These are phyloP conservation scores for Leucozona laternaria DNA, from an alignment of 2,888 invertebrate genomes.

Conservation along the genomic window DNA sequence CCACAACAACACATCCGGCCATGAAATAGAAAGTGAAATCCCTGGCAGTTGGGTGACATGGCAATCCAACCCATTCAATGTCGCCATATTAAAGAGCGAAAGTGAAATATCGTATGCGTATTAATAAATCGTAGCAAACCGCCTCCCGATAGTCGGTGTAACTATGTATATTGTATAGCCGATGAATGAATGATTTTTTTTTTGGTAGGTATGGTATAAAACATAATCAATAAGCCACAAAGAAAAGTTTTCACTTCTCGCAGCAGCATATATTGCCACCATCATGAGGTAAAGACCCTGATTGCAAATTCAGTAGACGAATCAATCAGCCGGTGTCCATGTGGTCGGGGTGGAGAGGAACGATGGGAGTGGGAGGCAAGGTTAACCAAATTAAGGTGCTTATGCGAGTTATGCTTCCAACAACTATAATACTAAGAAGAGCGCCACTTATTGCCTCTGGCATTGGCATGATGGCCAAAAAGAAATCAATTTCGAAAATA, in stretches of 20 bases:
- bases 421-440: conserved; percentile 4
- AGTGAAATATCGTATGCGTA: conserved; percentile 57
- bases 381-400: conserved; percentile 8
- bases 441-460: conserved; percentile 12
- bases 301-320: conserved; percentile 65
- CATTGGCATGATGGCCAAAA: conserved; percentile 45
- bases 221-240: conserved; percentile 37
- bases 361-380: conserved; percentile 8
- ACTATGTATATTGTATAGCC: not conserved
- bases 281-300: conserved; percentile 26
- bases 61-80: conserved; percentile 32
- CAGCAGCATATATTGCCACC: conserved; percentile 58
- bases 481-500: conserved; percentile 73
- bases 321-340: not conserved
- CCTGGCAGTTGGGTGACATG: conserved; percentile 39
- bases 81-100: conserved; percentile 69
- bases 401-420: conserved; percentile 5
- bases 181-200: conserved; percentile 50
- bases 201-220: conserved; percentile 8
- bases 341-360: not conserved
- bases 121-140: conserved; percentile 63
- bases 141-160: conserved; percentile 33
- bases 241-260: conserved; percentile 70
- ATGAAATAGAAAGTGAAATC: conserved; percentile 70
- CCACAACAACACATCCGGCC: not conserved